Evolutionary conservation across 2,888 invertebrate species (phyloP).

Genomic region (Endomychus coccineus): DNA sequence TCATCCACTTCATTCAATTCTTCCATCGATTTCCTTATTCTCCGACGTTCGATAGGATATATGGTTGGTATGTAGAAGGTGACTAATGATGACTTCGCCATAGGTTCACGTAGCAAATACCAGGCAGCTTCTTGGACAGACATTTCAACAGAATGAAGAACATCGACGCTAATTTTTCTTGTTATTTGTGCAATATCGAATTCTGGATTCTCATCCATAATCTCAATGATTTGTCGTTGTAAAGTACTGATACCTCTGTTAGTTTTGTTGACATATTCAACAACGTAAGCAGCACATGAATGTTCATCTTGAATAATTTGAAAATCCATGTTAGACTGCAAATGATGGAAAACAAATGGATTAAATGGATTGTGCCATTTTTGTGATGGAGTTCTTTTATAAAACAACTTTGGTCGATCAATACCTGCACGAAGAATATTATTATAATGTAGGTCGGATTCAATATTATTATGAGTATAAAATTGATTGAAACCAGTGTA

Average conservation of each 20-base stretch:
- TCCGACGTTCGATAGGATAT: no score
- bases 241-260: constrained; percentile 36
- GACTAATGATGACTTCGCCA: no score
- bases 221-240: constrained; percentile 31
- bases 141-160: constrained; percentile 36
- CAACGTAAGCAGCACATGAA: constrained; percentile 40
- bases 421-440: constrained; percentile 23
- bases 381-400: constrained; percentile 32
- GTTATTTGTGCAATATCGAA: constrained; percentile 32
- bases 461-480: constrained; percentile 22
- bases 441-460: constrained; percentile 26
- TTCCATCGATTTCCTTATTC: no score
- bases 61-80: no score
- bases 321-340: constrained; percentile 38
- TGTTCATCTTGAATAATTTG: constrained; percentile 40
- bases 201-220: constrained; percentile 35
- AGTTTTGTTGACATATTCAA: constrained; percentile 40
- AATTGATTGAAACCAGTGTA: constrained; percentile 19
- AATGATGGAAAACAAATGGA: constrained; percentile 33
- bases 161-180: constrained; percentile 29
- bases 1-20: no score
- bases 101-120: no score
- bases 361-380: constrained; percentile 40
- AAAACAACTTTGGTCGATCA: constrained; percentile 33
- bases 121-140: constrained; percentile 38